Conservation (phyloP, 2,888 invertebrate species). For the Venustoraphidia nigricollis region DNA sequence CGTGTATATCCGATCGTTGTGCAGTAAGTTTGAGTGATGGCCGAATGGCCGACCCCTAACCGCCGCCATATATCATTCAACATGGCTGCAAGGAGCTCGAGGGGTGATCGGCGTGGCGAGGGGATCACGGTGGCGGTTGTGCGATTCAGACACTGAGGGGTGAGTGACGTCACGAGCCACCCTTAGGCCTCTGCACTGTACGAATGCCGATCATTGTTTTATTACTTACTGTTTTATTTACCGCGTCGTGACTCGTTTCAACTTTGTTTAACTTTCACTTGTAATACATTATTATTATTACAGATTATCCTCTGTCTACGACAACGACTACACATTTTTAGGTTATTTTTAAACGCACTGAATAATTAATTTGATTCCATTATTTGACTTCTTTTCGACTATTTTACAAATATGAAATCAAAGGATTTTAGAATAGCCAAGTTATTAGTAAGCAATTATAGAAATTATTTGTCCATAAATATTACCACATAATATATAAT, state of each 20-base stretch:
- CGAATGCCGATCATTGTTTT: conserved; percentile 21
- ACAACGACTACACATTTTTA: background rate
- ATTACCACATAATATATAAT: too few relatives aligned
- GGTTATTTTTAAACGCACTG: background rate
- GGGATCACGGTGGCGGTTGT: background rate
- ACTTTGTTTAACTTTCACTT: conserved; percentile 1
- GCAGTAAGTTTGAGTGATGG: conserved; percentile 34
- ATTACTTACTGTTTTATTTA: conserved; percentile 19
- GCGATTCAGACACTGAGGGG: conserved; percentile 13
- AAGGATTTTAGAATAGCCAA: too few relatives aligned
- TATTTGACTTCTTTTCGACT: background rate
- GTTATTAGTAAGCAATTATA: too few relatives aligned
- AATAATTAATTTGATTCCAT: too few relatives aligned
- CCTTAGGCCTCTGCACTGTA: conserved; percentile 19
- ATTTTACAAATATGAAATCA: too few relatives aligned
- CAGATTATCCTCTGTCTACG: background rate
- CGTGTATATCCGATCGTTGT: background rate
- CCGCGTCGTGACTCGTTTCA: conserved; percentile 8
- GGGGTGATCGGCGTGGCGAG: background rate
- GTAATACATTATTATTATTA: background rate
- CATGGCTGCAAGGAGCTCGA: conserved; percentile 21
- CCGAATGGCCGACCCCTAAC: conserved; percentile 37
- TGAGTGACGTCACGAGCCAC: conserved; percentile 23
- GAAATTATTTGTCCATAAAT: too few relatives aligned
- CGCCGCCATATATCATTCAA: conserved; percentile 42